Evolutionary conservation across 2,888 invertebrate species (phyloP), one percentile per base, ranked within the genome.

Genomic region (Branchipolynoe longqiensis): DNA sequence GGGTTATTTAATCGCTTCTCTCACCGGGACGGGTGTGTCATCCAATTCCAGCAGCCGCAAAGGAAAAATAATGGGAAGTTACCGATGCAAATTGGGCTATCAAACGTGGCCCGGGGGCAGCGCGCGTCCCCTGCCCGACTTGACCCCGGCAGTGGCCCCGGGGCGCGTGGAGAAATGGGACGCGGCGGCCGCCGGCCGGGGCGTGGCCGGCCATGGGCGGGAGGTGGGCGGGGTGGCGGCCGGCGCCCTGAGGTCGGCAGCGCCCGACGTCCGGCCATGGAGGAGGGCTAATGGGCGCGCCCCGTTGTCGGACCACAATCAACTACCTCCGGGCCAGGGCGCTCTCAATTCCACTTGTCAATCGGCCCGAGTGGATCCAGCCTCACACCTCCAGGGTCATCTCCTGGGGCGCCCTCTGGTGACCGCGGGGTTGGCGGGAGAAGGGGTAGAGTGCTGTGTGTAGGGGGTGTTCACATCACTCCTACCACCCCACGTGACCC

Each of bases 31-130:
- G 8, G 58, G 36, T 58, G 82, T 82, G 82, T 82, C 82, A 82
- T 82, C 82, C 58, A 82, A 82, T 82, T 82, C 58, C 58, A n/a
- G 82, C 56, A 31, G 58, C 56, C 33, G 82, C 56, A 58, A 82
- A 82, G 58, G 82, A 82, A 82, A 82, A 84, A 84, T 84, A 84
- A 84, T 84, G 69, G 84, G 84, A 84, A 64, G 84, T 84, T 84
- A 69, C 84, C 28, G 40, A 84, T 84, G 84, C 84, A 84, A 84
- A 84, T 84, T 84, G 84, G 41, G 48, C 64, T 84, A 69, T 84
- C 84, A 84, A 84, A 84, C 48, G 48, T 48, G 38, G 40, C 64
- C 84, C 28, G 69, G 73, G 84, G 73, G 69, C 31, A 28, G 73
- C 36, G 62, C n/a, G 56, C 14, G 83, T 8, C 40, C 38, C 36